Conservation (phyloP, 2,113 vertebrate species). For the Phyllostomus discolor region DNA sequence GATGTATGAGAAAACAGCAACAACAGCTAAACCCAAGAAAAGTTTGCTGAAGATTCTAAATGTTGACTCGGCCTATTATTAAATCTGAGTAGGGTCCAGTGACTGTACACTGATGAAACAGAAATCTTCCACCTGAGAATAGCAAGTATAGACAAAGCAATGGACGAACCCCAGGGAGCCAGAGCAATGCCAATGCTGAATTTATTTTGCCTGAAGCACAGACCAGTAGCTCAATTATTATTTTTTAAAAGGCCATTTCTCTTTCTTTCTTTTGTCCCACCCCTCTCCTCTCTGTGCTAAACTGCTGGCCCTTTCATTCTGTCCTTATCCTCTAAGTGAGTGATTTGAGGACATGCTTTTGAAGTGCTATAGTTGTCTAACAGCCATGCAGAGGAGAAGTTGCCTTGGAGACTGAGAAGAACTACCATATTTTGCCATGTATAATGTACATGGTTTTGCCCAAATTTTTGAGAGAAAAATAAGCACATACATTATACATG, state of each 20-base stretch:
- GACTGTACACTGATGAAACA: neutral
- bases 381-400: neutral
- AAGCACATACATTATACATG: too few relatives aligned
- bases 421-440: too few relatives aligned
- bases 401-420: neutral
- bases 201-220: neutral
- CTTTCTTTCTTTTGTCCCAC: neutral
- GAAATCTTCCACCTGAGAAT: neutral
- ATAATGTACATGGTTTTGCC: too few relatives aligned
- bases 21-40: neutral
- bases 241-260: neutral
- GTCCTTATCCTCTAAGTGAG: neutral
- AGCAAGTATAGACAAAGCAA: neutral
- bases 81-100: neutral
- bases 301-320: neutral
- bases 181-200: neutral
- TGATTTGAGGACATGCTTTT: neutral
- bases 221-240: neutral
- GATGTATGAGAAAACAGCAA: neutral
- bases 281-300: neutral
- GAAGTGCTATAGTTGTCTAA: neutral
- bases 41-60: neutral
- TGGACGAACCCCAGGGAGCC: neutral
- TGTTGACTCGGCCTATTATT: neutral
- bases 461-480: too few relatives aligned